A percentile compares a stretch with the other conserved stretches of the same genome.
phyloP scores from a whole-genome alignment of 2,113 vertebrate genomes.

The Rhinopithecus roxellana region DNA sequence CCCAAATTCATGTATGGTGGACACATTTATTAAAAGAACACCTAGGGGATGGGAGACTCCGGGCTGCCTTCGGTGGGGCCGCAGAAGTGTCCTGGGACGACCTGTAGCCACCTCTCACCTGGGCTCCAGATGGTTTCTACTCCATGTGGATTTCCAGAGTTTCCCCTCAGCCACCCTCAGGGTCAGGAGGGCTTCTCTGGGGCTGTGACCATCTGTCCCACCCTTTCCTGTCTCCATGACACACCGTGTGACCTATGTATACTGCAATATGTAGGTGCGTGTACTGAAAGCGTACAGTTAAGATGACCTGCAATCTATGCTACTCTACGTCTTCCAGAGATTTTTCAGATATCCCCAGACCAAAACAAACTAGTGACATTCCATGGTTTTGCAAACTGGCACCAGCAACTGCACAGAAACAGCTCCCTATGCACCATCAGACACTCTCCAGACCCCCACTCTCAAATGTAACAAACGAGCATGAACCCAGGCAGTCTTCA shows the following conservation, averaged over 20 bases:
- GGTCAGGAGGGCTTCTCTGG: neutral
- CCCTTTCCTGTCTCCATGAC: too few relatives aligned
- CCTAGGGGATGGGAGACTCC: neutral
- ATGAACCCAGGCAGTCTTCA: slow-evolving; percentile 31
- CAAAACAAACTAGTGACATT: neutral
- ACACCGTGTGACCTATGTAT: too few relatives aligned
- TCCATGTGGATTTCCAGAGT: neutral
- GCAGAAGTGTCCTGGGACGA: rapidly evolving
- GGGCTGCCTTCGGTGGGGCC: neutral
- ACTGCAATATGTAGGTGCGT: too few relatives aligned
- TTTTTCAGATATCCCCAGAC: too few relatives aligned
- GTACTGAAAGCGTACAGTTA: too few relatives aligned
- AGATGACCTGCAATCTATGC: too few relatives aligned
- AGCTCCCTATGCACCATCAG: neutral
- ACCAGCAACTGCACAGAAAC: neutral
- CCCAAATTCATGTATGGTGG: too few relatives aligned
- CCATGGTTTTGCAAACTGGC: neutral
- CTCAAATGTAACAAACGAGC: neutral
- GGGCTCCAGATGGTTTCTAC: neutral
- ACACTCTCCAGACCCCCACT: slow-evolving; percentile 44
- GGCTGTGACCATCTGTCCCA: too few relatives aligned
- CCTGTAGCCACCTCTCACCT: neutral
- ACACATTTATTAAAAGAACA: too few relatives aligned
- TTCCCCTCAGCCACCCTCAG: neutral
- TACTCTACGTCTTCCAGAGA: too few relatives aligned